Evolutionary conservation across 2,113 vertebrate species (phyloP), one percentile per base, ranked within the genome.

Genomic region (Stercorarius parasiticus): DNA sequence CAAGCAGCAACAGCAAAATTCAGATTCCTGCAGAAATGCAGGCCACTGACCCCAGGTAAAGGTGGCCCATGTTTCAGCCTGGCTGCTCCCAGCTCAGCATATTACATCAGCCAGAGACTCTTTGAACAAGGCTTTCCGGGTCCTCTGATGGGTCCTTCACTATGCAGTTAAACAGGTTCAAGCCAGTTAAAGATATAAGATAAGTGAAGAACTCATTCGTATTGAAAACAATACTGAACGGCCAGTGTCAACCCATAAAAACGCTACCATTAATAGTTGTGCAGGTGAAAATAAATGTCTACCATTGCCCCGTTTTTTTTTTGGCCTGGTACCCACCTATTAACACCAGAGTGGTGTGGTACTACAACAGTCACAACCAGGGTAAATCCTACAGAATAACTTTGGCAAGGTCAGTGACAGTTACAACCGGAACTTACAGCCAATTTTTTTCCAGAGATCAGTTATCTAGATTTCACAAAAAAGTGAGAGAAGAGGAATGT

Each of bases 351-450:
- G 13, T 25, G 6, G 23, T 42, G 6, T 36, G 8, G 36, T 8
- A 38, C 16, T 18, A 38, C 4, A 53, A 43, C 22, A 64, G 30
- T 15, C 29, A 26, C 0, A 0, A 10, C 9, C 18, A 59, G 13
- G 5, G 8, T 80, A 80, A 71, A 85, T 43, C 25, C 40, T 40
- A 58, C n/a, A 65, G 47, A 76, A 13, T 23, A 65, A 77, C 30
- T 47, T 64, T 16, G 26, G n/a, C 23, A 61, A 69, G 26, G 30
- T 65, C 87, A 87, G 56, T 15, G 38, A 64, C 55, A 78, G 29
- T 27, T 36, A 70, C n/a, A 43, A 43, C 20, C 43, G 14, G 25
- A 95, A 84, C 16, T 79, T 38, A 67, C 0, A 40, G 49, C 13
- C 14, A 13, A 5, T 78, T 79, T 77, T 77, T 50, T 56, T 29